These are phyloP conservation scores for Parapsyche elsis DNA, from an alignment of 1,140 invertebrate species.

Conservation along the genomic window DNA sequence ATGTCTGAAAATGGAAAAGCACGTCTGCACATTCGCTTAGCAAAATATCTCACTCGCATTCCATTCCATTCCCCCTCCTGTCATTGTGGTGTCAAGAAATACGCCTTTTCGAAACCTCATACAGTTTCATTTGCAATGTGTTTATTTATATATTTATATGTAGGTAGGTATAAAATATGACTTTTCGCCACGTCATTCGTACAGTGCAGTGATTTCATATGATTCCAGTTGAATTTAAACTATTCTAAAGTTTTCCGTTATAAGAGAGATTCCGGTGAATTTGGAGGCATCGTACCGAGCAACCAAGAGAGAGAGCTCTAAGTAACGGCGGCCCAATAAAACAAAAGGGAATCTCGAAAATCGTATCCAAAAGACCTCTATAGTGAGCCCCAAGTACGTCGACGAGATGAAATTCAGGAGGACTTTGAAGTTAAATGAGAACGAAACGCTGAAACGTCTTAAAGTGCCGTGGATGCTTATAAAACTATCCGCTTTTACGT, in stretches of 20 bases:
- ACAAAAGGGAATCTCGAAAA: conserved; percentile 15
- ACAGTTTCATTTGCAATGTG: no score
- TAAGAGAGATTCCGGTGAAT: no score
- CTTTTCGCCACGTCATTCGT: no score
- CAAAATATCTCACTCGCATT: background rate
- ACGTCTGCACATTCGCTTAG: background rate
- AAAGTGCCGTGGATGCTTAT: conserved; percentile 22
- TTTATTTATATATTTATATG: no score
- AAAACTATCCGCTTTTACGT: conserved; percentile 9
- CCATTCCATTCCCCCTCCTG: background rate
- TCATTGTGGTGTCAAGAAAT: no score
- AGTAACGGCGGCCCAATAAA: conserved; percentile 8
- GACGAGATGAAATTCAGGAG: conserved; percentile 16
- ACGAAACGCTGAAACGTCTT: conserved; percentile 10
- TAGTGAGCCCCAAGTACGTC: conserved; percentile 12
- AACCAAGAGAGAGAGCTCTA: conserved; percentile 1
- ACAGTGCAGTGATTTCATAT: no score
- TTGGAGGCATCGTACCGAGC: no score
- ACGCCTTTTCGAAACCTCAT: no score
- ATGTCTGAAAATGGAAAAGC: conserved; percentile 38
- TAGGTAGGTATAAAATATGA: no score
- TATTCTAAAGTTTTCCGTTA: no score
- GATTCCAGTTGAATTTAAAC: no score
- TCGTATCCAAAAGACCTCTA: conserved; percentile 18
- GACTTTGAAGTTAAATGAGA: conserved; percentile 30